phyloP scores from a whole-genome alignment of 2,113 vertebrate species.

The Hemiprocne comata region DNA sequence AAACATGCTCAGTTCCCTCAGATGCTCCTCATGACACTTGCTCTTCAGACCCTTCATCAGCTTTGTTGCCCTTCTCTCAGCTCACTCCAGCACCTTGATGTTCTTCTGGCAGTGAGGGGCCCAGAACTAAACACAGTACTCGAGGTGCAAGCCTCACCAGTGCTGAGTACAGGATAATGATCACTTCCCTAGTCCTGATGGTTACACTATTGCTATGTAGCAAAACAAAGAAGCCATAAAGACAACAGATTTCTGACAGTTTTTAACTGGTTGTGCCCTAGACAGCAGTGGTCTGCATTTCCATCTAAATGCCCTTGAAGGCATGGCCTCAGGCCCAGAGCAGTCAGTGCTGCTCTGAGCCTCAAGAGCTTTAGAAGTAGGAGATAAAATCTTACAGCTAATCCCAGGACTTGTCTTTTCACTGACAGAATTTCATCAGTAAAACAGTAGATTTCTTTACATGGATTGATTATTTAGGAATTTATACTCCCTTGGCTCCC shows the following conservation, averaged over 20 bases:
- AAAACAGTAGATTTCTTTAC: background rate
- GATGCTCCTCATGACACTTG: background rate
- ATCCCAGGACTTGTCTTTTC: background rate
- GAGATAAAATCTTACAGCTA: background rate
- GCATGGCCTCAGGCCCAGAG: background rate
- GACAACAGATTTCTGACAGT: background rate
- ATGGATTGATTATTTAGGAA: background rate
- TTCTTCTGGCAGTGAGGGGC: background rate
- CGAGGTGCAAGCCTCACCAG: fast-evolving
- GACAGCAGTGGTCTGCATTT: background rate
- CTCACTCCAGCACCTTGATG: fast-evolving
- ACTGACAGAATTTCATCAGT: background rate
- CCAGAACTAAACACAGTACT: background rate
- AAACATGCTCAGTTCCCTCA: background rate
- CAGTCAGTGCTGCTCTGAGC: background rate
- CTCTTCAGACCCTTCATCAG: background rate
- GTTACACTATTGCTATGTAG: background rate
- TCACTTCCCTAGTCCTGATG: background rate
- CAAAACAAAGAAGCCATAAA: background rate
- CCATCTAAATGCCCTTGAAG: background rate
- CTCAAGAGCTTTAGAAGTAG: background rate
- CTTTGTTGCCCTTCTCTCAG: background rate
- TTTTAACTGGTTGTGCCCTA: background rate
- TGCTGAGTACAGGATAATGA: fast-evolving
- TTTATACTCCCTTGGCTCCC: background rate